Evolutionary conservation across 1,140 invertebrate species (phyloP).

Genomic region (Habropoda laboriosa): DNA sequence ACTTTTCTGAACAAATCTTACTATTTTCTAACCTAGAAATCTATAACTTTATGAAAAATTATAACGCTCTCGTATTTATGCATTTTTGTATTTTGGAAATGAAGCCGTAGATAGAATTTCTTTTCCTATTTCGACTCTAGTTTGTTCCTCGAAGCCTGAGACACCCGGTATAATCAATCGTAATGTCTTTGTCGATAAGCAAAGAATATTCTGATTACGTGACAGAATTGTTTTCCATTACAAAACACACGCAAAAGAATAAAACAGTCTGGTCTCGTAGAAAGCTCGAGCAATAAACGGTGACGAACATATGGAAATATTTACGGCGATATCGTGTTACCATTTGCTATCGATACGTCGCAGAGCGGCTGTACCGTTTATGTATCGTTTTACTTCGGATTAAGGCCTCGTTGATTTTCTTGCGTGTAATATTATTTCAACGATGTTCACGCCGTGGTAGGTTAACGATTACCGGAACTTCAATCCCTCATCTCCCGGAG

Average conservation of each 20-base stretch:
- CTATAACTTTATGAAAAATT: too few relatives aligned
- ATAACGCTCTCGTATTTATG: too few relatives aligned
- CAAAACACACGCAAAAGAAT: too few relatives aligned
- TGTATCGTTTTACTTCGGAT: conserved; percentile 5
- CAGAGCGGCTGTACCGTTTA: not conserved
- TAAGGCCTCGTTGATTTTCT: not conserved
- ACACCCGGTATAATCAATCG: too few relatives aligned
- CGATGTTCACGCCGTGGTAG: not conserved
- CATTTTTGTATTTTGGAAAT: too few relatives aligned
- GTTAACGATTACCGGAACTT: not conserved
- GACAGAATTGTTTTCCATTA: not conserved
- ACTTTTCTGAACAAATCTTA: too few relatives aligned
- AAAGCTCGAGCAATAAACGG: not conserved
- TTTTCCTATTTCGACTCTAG: too few relatives aligned
- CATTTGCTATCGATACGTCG: not conserved
- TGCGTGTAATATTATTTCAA: conserved; percentile 25
- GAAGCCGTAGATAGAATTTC: too few relatives aligned
- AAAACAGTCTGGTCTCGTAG: too few relatives aligned
- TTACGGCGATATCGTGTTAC: conserved; percentile 9
- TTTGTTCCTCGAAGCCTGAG: too few relatives aligned
- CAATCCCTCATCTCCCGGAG: not conserved
- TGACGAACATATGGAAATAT: conserved; percentile 10
- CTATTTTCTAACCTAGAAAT: too few relatives aligned
- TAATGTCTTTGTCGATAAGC: not conserved
- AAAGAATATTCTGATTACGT: too few relatives aligned